These are phyloP conservation scores for Cephalotes varians DNA, from an alignment of 2,888 invertebrate genomes.

Conservation along the genomic window DNA sequence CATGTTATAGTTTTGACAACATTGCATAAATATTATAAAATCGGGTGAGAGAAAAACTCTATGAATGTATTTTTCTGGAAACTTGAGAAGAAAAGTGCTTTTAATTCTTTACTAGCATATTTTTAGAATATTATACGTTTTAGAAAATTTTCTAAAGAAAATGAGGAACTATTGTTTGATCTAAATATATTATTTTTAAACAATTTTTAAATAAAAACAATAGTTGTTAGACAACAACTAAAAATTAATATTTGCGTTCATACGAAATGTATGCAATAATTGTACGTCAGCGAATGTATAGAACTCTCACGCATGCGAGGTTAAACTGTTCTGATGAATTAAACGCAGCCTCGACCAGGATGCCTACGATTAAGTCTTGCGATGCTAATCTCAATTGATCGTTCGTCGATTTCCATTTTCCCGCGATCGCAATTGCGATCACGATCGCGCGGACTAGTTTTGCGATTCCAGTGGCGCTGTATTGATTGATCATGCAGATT, in stretches of 20 bases:
- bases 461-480: not conserved
- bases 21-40: not conserved
- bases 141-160: not conserved
- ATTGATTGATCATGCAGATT: not conserved
- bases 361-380: constrained; percentile 23
- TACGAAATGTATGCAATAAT: not conserved
- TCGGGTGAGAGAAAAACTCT: too few species aligned
- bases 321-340: constrained; percentile 27
- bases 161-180: not conserved
- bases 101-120: not conserved
- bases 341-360: not conserved
- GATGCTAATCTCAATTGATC: constrained; percentile 9
- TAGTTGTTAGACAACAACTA: not conserved
- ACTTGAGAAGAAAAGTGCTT: not conserved
- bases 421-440: not conserved
- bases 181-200: not conserved
- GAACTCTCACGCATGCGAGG: constrained; percentile 17
- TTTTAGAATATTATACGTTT: not conserved
- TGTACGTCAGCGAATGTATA: not conserved
- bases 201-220: not conserved
- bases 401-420: constrained; percentile 26
- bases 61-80: not conserved
- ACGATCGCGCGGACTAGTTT: not conserved
- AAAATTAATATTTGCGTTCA: not conserved
- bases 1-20: not conserved